These are phyloP conservation scores for Sebastes paucispinis DNA, from an alignment of 2,797 vertebrate genomes.

Conservation along the genomic window DNA sequence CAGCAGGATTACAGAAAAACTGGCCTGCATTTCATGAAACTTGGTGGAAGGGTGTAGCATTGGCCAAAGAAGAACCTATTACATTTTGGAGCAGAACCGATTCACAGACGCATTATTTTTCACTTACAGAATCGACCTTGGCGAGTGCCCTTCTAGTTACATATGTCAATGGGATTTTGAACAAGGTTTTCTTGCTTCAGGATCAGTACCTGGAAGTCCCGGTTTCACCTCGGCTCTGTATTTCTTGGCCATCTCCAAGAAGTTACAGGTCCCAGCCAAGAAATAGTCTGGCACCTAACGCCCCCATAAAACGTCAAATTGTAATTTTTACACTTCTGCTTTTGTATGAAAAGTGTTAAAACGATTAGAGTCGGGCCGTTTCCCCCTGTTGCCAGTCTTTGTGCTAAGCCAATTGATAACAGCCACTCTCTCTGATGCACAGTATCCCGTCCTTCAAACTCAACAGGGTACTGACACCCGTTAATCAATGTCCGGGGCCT, in stretches of 20 bases:
- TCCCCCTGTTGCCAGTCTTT: not conserved
- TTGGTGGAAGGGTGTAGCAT: not conserved
- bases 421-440: conserved; percentile 42
- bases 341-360: not conserved
- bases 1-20: not conserved
- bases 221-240: not conserved
- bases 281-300: not conserved
- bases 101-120: not conserved
- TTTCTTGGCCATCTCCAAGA: not conserved
- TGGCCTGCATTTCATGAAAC: not conserved
- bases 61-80: not conserved
- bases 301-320: not conserved
- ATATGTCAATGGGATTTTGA: not conserved
- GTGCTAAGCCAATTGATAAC: conserved; percentile 1
- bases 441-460: conserved; percentile 46
- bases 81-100: not conserved
- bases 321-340: not conserved
- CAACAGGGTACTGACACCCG: conserved; percentile 52
- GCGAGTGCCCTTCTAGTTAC: not conserved
- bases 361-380: not conserved
- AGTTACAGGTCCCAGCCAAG: not conserved
- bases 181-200: not conserved
- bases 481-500: conserved; percentile 64
- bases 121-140: not conserved
- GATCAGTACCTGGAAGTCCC: not conserved